Evolutionary conservation across 2,113 vertebrate genomes (phyloP), one percentile per base, ranked within the genome.

Genomic region (Emberiza fucata): DNA sequence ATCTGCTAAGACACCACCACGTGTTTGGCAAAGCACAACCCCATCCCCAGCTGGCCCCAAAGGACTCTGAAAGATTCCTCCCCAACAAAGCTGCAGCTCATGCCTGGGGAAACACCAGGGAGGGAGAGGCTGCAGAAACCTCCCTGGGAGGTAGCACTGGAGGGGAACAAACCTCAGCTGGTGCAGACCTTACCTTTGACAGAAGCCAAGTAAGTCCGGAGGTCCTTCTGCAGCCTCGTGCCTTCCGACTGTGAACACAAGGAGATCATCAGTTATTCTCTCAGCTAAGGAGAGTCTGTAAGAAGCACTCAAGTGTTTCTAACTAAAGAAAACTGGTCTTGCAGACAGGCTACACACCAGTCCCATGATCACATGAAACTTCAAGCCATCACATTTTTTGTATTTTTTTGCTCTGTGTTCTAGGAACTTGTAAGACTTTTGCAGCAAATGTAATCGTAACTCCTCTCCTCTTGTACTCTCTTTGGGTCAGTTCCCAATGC

Each of bases 201-300:
- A 0, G 99, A 99, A 45, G 99, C 97, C 95, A 99, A 88, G 92
- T 99, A 99, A n/a, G 98, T 98, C 65, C 99, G 97, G 10, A 99
- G 98, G 94, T 99, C 99, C 92, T 98, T 99, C 97, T 99, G 99
- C 88, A 99, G 98, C 96, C 99, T 99, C 28, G 96, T 98, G 76
- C 99, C 99, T 97, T 99, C 99, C 0, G 98, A 76, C 99, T 99
- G 97, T 24, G 57, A 96, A 85, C 8, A 7, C 19, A 97, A 96
- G 82, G 37, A 59, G 35, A 96, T 4, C 40, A 66, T 8, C 18
- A 42, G 56, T 94, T 80, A 92, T 16, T 69, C 28, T 61, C 25
- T 29, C 54, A 73, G 8, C 31, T 11, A 64, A 66, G 63, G 9
- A 33, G 1, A 42, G 11, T 1, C 1, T 23, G 31, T n/a, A 47